Evolutionary conservation across 2,888 invertebrate species (phyloP).

Genomic region (Pemphredon lugubris): DNA sequence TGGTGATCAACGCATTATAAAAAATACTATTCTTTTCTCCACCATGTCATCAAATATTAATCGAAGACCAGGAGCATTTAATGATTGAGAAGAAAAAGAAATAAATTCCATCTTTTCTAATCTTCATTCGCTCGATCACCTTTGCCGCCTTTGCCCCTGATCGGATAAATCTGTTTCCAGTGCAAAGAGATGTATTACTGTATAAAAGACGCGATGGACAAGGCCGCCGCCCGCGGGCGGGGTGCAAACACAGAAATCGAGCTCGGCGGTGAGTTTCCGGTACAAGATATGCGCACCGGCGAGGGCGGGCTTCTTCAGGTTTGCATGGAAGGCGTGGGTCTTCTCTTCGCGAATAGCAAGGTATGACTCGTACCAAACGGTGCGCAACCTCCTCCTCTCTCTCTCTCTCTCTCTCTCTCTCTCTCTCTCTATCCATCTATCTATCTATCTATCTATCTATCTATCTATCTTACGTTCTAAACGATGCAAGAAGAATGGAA

Average conservation of each 20-base stretch:
- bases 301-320: constrained; percentile 99
- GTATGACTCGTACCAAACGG: constrained; percentile 83
- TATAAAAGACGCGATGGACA: constrained; percentile 99
- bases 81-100: too few relatives aligned
- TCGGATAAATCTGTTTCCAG: constrained; percentile 82
- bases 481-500: constrained; percentile 52
- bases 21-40: too few relatives aligned
- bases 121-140: too few relatives aligned
- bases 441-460: too few relatives aligned
- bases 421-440: too few relatives aligned
- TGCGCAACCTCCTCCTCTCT: too few relatives aligned
- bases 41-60: too few relatives aligned
- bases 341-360: constrained; percentile 99
- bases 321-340: constrained; percentile 99
- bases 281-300: constrained; percentile 97
- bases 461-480: constrained; percentile 36
- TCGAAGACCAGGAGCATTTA: too few relatives aligned
- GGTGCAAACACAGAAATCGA: constrained; percentile 90
- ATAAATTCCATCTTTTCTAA: too few relatives aligned
- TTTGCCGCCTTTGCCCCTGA: too few relatives aligned
- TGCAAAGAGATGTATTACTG: constrained; percentile 99
- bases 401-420: too few relatives aligned
- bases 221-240: constrained; percentile 87
- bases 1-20: too few relatives aligned
- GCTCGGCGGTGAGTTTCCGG: constrained; percentile 98